Percentiles rank a stretch among this genome's conserved stretches.
phyloP scores from a whole-genome alignment of 2,113 vertebrate species.

The Hirundichthys speculiger region DNA sequence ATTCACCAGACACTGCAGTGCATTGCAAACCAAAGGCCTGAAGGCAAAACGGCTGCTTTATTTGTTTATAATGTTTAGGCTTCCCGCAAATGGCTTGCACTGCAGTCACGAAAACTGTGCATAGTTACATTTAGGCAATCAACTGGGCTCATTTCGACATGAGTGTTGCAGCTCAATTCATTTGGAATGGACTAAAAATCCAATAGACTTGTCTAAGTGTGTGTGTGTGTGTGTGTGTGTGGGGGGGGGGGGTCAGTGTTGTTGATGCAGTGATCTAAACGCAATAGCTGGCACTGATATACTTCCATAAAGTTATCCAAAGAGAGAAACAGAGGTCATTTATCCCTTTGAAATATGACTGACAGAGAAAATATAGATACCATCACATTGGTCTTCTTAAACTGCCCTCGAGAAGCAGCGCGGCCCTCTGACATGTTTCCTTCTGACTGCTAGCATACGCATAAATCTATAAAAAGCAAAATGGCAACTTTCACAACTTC shows the following conservation, averaged over 20 bases:
- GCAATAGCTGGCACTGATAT: conserved; percentile 46
- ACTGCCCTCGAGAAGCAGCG: conserved; percentile 28
- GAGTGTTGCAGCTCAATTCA: conserved; percentile 70
- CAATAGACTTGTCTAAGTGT: conserved; percentile 62
- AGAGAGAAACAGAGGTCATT: conserved; percentile 21
- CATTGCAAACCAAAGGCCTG: conserved; percentile 76
- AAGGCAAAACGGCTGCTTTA: conserved; percentile 77
- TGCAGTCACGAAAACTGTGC: conserved; percentile 74
- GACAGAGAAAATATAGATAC: conserved; percentile 64
- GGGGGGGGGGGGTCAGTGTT: neutral
- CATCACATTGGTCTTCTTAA: conserved; percentile 39
- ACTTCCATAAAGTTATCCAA: conserved; percentile 18
- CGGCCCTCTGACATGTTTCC: conserved; percentile 23
- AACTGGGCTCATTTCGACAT: conserved; percentile 77
- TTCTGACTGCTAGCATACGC: conserved; percentile 32
- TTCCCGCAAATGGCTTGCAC: conserved; percentile 73
- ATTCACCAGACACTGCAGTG: conserved; percentile 77
- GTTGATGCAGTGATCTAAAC: conserved; percentile 54
- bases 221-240: too few species aligned
- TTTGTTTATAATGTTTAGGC: conserved; percentile 84
- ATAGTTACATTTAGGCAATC: conserved; percentile 83
- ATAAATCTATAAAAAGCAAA: conserved; percentile 41
- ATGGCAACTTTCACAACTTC: conserved; percentile 50
- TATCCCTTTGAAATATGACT: conserved; percentile 46
- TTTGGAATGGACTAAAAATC: conserved; percentile 70